Percentiles rank a stretch among this genome's conserved stretches.
Evolutionary conservation across 2,888 invertebrate species (phyloP).

Genomic region (Leucozona laternaria): DNA sequence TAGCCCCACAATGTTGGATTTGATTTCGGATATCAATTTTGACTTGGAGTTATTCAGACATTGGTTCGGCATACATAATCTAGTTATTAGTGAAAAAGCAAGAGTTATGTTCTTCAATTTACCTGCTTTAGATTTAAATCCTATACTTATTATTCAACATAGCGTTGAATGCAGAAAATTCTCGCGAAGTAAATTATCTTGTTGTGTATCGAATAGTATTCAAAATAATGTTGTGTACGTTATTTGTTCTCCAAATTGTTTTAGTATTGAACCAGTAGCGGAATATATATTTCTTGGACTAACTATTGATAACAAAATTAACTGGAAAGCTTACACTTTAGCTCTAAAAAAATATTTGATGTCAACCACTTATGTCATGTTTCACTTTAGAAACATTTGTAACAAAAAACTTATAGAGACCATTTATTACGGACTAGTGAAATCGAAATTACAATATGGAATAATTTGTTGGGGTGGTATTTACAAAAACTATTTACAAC

Average conservation of each 20-base stretch:
- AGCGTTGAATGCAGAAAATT: not conserved
- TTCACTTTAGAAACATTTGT: not conserved
- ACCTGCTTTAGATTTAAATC: not conserved
- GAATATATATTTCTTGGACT: not conserved
- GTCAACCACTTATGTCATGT: constrained; percentile 2
- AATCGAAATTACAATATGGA: not conserved
- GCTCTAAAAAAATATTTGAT: not conserved
- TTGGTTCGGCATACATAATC: not conserved
- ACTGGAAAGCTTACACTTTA: not conserved
- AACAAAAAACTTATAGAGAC: not conserved
- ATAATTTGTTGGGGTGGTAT: not conserved
- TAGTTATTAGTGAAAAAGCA: not conserved
- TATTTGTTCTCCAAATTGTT: not conserved
- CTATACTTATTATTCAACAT: not conserved
- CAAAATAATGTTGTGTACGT: not conserved
- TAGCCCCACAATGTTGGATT: too few species aligned
- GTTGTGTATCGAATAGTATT: too few species aligned
- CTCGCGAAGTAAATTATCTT: not conserved
- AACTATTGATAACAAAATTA: too few species aligned
- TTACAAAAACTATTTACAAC: too few species aligned
- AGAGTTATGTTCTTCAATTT: not conserved
- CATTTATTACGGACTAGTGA: not conserved
- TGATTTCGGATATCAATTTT: too few species aligned
- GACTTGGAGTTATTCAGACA: not conserved
- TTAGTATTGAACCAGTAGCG: not conserved